Conservation (phyloP, 1,140 invertebrate species). For the Panulirus ornatus region DNA sequence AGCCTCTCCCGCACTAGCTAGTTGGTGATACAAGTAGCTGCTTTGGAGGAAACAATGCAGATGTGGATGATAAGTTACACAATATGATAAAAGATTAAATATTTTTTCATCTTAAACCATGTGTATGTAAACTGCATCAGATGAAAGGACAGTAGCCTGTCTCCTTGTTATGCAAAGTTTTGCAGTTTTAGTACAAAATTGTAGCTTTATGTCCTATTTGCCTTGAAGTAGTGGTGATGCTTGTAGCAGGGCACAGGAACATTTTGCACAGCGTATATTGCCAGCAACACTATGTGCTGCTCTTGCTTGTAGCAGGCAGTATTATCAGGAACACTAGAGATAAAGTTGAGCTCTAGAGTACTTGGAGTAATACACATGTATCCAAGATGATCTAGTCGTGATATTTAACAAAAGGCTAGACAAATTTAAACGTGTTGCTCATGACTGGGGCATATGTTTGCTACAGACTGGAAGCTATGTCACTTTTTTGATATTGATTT, state of each 20-base stretch:
- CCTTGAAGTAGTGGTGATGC: not conserved
- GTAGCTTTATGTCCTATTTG: constrained; percentile 18
- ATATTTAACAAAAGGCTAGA: not conserved
- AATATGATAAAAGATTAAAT: not conserved
- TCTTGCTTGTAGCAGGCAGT: not conserved
- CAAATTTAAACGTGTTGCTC: no score
- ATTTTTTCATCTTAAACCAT: constrained; percentile 6
- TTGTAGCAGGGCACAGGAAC: not conserved
- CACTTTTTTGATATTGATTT: not conserved
- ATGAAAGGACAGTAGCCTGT: not conserved
- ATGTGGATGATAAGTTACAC: constrained; percentile 19
- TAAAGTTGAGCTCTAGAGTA: not conserved
- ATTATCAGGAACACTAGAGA: not conserved
- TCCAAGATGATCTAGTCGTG: constrained; percentile 15
- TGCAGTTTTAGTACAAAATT: constrained; percentile 12
- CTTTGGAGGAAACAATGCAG: constrained; percentile 1
- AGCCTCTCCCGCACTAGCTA: constrained; percentile 58
- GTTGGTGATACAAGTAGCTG: constrained; percentile 3
- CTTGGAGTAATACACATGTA: not conserved
- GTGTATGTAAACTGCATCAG: not conserved
- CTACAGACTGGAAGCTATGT: not conserved
- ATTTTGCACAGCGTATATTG: not conserved
- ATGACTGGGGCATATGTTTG: not conserved
- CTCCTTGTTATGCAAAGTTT: not conserved
- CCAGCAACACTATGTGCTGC: not conserved